Evolutionary conservation across 2,113 vertebrate species (phyloP), one percentile per base, ranked within the genome.

Genomic region (Cettia cetti): DNA sequence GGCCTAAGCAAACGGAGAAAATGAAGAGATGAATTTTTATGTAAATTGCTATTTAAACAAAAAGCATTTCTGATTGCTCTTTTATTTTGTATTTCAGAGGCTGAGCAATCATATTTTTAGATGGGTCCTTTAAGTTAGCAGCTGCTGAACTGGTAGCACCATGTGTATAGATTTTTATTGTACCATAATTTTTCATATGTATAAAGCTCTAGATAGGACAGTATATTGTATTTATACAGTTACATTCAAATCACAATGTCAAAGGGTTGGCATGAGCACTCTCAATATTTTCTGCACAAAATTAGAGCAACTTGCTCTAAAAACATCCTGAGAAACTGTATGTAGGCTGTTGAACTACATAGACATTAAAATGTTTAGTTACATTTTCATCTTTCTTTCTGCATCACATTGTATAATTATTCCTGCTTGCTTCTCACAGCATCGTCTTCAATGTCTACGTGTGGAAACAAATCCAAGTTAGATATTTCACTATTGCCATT

Each of bases 41-140:
- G 95, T 97, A 96, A 96, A 96, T 95, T 95, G 92, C 91, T 98
- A 97, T 98, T 98, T 98, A 98, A 98, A 93, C 86, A 74, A 95
- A 96, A 97, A 97, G 61, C 90, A 92, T 86, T 97, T 97, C 88
- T 98, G 89, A 96, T 96, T 96, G 95, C 95, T 97, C 94, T 97
- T 97, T 94, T 97, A 88, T 97, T 96, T 96, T 80, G 53, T 96
- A 96, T 97, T 97, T 94, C 96, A 98, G 97, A 97, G 82, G 80
- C 37, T 64, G 89, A 96, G 90, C 94, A 90, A 84, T 95, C 78
- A 60, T 96, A 92, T 97, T 98, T 98, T 97, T 91, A 94, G 89
- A 64, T 76, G 44, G 79, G 71, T 93, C 82, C 82, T 93, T 91
- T 92, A 88, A 89, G 82, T 92, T 91, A 97, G 91, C 50, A 92